phyloP scores from a whole-genome alignment of 2,113 vertebrate genomes.

The Centrocercus urophasianus region DNA sequence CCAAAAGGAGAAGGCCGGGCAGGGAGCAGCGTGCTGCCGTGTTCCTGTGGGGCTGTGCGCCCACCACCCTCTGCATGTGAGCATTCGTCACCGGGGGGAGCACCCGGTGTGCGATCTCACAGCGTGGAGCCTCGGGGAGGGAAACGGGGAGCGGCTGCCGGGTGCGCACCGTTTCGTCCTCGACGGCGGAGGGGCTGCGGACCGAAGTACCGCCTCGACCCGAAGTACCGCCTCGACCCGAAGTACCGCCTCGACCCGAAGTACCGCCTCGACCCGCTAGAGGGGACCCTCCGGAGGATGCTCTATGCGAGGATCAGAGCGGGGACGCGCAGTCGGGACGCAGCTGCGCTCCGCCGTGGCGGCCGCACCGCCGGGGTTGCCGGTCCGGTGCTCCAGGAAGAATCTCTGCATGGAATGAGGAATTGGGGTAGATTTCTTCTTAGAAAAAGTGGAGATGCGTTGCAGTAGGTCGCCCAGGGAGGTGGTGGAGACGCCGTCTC shows the following conservation, averaged over 20 bases:
- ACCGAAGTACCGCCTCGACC: too few species aligned
- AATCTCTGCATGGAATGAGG: too few species aligned
- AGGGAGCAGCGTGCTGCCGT: not conserved
- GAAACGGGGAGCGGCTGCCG: not conserved
- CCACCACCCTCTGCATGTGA: rapidly evolving
- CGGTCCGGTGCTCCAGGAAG: not conserved
- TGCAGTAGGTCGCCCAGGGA: too few species aligned
- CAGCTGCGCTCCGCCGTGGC: too few species aligned
- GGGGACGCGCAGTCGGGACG: too few species aligned
- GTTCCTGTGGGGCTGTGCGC: not conserved
- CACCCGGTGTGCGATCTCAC: rapidly evolving
- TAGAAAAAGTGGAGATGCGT: too few species aligned
- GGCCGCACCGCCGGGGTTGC: too few species aligned
- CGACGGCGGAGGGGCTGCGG: not conserved
- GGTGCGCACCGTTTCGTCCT: not conserved
- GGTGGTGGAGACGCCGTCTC: too few species aligned
- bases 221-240: not conserved
- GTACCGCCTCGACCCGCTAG: slow-evolving; percentile 33
- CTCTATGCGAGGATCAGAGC: not conserved
- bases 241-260: too few species aligned
- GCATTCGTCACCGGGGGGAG: not conserved
- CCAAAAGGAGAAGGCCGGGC: slow-evolving; percentile 20
- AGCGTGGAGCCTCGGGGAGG: not conserved
- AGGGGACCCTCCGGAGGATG: slow-evolving; percentile 44
- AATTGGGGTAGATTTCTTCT: too few species aligned